Conservation (phyloP, 2,113 vertebrate genomes). For the Condylura cristata region DNA sequence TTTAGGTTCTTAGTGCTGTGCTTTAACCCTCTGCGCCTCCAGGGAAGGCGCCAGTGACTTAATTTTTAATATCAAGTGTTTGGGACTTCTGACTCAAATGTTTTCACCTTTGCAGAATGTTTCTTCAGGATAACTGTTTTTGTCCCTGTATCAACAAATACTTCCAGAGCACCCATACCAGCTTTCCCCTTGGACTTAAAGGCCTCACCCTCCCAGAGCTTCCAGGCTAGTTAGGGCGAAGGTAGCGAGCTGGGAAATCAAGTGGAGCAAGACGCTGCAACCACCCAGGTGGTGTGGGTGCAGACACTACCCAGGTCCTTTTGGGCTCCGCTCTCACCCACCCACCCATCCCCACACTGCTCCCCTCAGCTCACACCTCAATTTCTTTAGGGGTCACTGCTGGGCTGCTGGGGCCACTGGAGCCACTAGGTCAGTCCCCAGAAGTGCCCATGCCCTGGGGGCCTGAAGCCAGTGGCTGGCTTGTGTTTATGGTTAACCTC, state of each 20-base stretch:
- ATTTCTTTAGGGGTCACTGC: not conserved
- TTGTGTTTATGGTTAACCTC: not conserved
- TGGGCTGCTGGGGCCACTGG: not conserved
- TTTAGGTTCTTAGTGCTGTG: too few relatives aligned
- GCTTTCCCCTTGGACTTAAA: not conserved
- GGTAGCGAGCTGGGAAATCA: not conserved
- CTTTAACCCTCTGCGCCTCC: too few relatives aligned
- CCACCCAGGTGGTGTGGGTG: too few relatives aligned
- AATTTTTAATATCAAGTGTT: not conserved
- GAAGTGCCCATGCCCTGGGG: not conserved
- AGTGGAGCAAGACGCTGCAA: not conserved
- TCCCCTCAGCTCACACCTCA: not conserved
- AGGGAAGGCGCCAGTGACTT: too few relatives aligned
- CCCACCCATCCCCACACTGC: not conserved
- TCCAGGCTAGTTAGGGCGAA: not conserved
- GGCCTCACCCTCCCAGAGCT: not conserved
- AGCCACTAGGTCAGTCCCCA: not conserved
- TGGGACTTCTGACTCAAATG: not conserved
- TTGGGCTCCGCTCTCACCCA: too few relatives aligned
- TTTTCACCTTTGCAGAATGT: not conserved
- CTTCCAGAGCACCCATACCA: not conserved
- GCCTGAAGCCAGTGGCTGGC: not conserved
- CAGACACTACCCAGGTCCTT: too few relatives aligned
- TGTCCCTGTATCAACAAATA: not conserved
- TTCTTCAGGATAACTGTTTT: not conserved